phyloP scores from a whole-genome alignment of 2,888 invertebrate genomes.

The Lucinisca nassula region DNA sequence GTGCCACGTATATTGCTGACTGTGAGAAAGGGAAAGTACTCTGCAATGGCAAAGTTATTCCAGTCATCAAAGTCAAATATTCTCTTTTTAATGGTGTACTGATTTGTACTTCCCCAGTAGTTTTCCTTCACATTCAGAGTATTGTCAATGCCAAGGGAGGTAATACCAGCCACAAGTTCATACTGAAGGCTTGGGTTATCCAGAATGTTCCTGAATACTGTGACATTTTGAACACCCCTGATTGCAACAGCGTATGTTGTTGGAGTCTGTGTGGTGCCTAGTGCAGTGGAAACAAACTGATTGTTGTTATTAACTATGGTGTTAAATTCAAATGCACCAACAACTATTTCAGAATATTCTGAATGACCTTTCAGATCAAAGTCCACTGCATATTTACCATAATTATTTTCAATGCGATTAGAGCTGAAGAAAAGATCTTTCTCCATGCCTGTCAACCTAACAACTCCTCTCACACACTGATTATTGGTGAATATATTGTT shows the following conservation, averaged over 20 bases:
- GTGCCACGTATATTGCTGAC: conserved; percentile 88
- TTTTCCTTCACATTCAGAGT: conserved; percentile 96
- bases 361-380: conserved; percentile 97
- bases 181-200: conserved; percentile 91
- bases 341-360: conserved; percentile 93
- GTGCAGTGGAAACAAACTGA: conserved; percentile 52
- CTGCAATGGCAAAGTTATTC: conserved; percentile 98
- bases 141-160: conserved; percentile 96
- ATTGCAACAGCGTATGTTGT: conserved; percentile 94
- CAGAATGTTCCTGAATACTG: conserved; percentile 96
- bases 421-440: conserved; percentile 95
- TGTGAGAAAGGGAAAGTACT: conserved; percentile 95
- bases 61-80: conserved; percentile 99
- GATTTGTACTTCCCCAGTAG: conserved; percentile 97
- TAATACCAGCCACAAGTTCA: conserved; percentile 95
- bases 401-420: conserved; percentile 94
- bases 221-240: conserved; percentile 97
- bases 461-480: conserved; percentile 90
- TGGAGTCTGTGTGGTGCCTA: conserved; percentile 77
- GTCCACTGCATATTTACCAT: conserved; percentile 94
- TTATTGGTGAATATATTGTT: conserved; percentile 96
- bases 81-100: conserved; percentile 92
- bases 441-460: conserved; percentile 95
- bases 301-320: conserved; percentile 77
- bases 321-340: conserved; percentile 89